Evolutionary conservation across 2,113 vertebrate species (phyloP), one percentile per base, ranked within the genome.

Genomic region (Chamaea fasciata): DNA sequence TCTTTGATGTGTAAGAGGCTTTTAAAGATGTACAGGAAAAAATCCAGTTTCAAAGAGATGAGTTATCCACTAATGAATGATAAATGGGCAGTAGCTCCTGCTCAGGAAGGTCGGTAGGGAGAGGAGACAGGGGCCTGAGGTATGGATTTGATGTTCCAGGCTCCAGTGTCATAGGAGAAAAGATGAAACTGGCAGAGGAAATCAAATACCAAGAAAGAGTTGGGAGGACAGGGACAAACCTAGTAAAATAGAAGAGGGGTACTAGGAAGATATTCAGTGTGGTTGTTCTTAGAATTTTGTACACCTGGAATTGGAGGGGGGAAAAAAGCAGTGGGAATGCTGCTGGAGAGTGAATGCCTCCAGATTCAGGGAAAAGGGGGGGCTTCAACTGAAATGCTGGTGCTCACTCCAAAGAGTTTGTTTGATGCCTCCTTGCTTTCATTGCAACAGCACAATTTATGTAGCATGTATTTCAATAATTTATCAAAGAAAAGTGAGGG

Each of bases 21-120:
- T 95, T 93, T 95, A 78, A 90, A 93, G 74, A 77, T 50, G 52
- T 79, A 67, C 56, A 31, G 62, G 82, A 91, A 86, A 67, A 63
- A 62, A 37, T 22, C 6, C 44, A 30, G 12, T 52, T 83, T 85
- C 79, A 55, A n/a, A 88, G 63, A 63, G 55, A 37, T 63, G 37
- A 28, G 27, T 80, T 42, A 6, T 47, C 63, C 2, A 1, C 10
- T 78, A 85, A 76, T 77, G 56, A 90, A 85, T 63, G 84, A 86
- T 86, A 75, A 89, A 94, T 94, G 59, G 35, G 22, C 70, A 88
- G 59, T 33, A 94, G 33, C 50, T 94, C 55, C 55, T 84, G 15
- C 78, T 80, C 15, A 27, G 78, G 50, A 77, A 63, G 87, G 67
- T 80, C 46, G 42, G 42, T 0, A 41, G 56, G 55, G 50, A 70